Conservation (phyloP, 2,797 vertebrate genomes). For the Xenopus petersii region DNA sequence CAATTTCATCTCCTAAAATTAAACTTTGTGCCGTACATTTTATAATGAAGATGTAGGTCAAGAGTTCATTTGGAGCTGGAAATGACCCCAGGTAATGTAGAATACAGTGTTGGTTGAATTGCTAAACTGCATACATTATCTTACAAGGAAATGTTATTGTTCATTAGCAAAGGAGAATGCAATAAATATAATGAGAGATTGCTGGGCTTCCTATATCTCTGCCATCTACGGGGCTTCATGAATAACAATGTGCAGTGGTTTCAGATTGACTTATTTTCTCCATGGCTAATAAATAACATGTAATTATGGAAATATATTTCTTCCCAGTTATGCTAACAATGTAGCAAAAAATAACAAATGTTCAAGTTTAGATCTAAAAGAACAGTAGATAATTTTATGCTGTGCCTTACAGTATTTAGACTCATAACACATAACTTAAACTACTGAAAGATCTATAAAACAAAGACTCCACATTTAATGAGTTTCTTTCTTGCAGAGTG, state of each 20-base stretch:
- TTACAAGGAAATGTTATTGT: slow-evolving; percentile 66
- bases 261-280: slow-evolving; percentile 71
- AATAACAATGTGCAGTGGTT: slow-evolving; percentile 71
- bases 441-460: slow-evolving; percentile 59
- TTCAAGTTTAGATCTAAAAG: slow-evolving; percentile 61
- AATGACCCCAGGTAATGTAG: slow-evolving; percentile 49
- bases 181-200: slow-evolving; percentile 72
- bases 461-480: slow-evolving; percentile 63
- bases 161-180: slow-evolving; percentile 71
- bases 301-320: slow-evolving; percentile 73
- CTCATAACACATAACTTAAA: slow-evolving; percentile 62
- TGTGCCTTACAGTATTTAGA: slow-evolving; percentile 60
- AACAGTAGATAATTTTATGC: slow-evolving; percentile 67
- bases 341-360: slow-evolving; percentile 60
- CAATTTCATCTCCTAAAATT: neutral
- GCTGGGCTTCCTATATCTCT: slow-evolving; percentile 70
- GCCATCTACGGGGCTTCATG: slow-evolving; percentile 65
- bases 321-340: slow-evolving; percentile 61
- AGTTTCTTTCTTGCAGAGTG: slow-evolving; percentile 61
- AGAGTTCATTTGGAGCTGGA: neutral
- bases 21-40: neutral
- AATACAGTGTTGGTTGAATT: slow-evolving; percentile 56
- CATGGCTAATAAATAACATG: slow-evolving; percentile 69
- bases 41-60: neutral
- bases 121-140: slow-evolving; percentile 62